Percentiles rank a stretch among this genome's conserved stretches.
Conservation (phyloP, 2,797 vertebrate genomes). For the Cirrhinus molitorella region DNA sequence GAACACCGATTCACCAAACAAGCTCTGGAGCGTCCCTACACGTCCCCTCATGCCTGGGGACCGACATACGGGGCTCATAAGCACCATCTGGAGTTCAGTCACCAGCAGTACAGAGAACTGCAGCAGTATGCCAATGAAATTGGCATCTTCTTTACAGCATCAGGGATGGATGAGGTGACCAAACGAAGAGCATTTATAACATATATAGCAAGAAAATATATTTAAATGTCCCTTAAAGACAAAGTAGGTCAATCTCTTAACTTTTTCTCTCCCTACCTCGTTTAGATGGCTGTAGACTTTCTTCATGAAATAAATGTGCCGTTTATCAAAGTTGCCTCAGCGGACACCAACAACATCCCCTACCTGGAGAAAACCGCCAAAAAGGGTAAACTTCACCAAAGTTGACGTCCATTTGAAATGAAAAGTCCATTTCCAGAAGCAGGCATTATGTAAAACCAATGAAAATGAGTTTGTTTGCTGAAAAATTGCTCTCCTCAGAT, state of each 20-base stretch:
- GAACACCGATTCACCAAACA: slow-evolving; percentile 79
- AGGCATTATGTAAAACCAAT: not conserved
- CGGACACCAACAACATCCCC: slow-evolving; percentile 94
- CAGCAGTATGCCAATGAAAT: slow-evolving; percentile 87
- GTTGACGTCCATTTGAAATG: not conserved
- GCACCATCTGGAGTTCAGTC: slow-evolving; percentile 91
- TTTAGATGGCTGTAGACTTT: slow-evolving; percentile 95
- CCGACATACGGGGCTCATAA: slow-evolving; percentile 93
- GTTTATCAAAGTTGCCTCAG: slow-evolving; percentile 97
- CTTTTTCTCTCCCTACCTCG: not conserved
- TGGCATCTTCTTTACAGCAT: slow-evolving; percentile 95
- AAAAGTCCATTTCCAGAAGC: not conserved
- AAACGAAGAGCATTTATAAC: not conserved
- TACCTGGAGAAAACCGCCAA: slow-evolving; percentile 92
- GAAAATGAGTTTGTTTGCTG: not conserved
- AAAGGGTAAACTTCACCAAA: slow-evolving; percentile 80
- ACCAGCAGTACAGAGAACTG: slow-evolving; percentile 89
- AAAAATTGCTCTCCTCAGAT: not conserved
- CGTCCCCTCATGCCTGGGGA: slow-evolving; percentile 79
- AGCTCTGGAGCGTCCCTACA: slow-evolving; percentile 74
- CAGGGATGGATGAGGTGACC: slow-evolving; percentile 95
- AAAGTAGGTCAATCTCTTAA: not conserved
- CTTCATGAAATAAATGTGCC: slow-evolving; percentile 91
- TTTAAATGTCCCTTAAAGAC: not conserved
- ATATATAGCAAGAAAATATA: not conserved